Base-by-base conservation (phyloP, 2,113 vertebrate genomes). In the Morone saxatilis region DNA sequence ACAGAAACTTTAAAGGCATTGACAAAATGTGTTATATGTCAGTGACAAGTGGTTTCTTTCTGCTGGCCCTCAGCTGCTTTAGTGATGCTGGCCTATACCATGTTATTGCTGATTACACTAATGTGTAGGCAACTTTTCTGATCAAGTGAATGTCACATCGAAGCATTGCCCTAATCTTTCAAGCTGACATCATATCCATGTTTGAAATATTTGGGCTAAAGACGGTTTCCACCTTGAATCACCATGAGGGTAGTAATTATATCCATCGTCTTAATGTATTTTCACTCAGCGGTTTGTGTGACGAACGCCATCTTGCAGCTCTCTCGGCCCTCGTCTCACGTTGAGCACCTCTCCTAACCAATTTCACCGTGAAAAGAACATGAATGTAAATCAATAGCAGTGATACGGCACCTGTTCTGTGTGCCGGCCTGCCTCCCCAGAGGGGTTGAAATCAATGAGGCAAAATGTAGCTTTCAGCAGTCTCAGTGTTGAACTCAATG, bases 391-490 rank as follows among this genome's bases (percentile, higher is more conserved):
- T 88, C 50, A 22, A 25, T 74, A 53, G 50, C 31, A 75, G 48
- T 11, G 67, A 71, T 22, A 74, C 31, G 48, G 77, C 5, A 80
- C 53, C 47, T 51, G 56, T 22, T 65, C 48, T 11, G 12, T 12
- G 61, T 7, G 56, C 7, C 0, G 6, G 51, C 16, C 50, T 14
- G 19, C 60, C 56, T 17, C 22, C 65, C 61, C 13, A 0, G 0
- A 48, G 51, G 81, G 43, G 0, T 2, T 63, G 50, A 67, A 78
- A 89, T 81, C 84, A 89, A 85, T 65, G 71, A 68, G 85, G 83
- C 51, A 69, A 81, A 88, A 74, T 77, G 38, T 54, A 80, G 70
- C 53, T 79, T 78, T 90, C 80, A 88, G 86, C 76, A 16, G 60
- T 80, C 45, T 71, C 54, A 19, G 56, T n/a, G 79, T 47, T 20